Evolutionary conservation across 2,113 vertebrate genomes (phyloP), one percentile per base, ranked within the genome.

Genomic region (Gnathochromis pfefferi): DNA sequence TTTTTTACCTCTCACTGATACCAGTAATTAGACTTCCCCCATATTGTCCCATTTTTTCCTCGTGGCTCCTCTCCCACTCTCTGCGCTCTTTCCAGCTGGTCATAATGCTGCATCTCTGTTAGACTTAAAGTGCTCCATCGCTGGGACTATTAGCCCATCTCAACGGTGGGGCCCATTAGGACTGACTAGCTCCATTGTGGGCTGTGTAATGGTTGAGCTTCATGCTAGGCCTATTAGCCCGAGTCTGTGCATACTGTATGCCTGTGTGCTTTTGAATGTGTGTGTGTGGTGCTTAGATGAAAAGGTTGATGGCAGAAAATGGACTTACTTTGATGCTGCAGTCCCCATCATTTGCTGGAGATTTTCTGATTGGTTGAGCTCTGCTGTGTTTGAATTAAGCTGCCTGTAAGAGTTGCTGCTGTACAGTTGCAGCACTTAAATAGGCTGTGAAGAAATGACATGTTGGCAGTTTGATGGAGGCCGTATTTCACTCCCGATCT

Each of bases 261-360:
- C 38, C 47, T 84, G 54, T 82, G 68, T 88, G 85, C 83, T 83
- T 85, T 47, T 89, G 73, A 87, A 45, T 84, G 78, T 82, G 79
- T 75, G 65, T 26, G 31, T 40, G 54, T 58, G 57, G 78, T 21
- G 54, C 35, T 21, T 40, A 92, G 93, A 94, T 94, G 94, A 95
- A 94, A 95, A 91, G 88, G 70, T 75, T 90, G 91, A 91, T 93
- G 88, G 91, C 86, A 85, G 92, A 93, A 94, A 94, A 95, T 93
- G 81, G 90, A 82, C 79, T 85, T 81, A 87, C 53, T 85, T 81
- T 84, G 87, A 87, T 84, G 57, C 75, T 57, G 84, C 86, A 80
- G 91, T 92, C 83, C 81, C 82, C 78, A 54, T 92, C 91, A 93
- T 94, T 92, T 92, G 79, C 87, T 73, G 85, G 79, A 91, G 84